Conservation (phyloP, 2,113 vertebrate species). For the Scortum barcoo region DNA sequence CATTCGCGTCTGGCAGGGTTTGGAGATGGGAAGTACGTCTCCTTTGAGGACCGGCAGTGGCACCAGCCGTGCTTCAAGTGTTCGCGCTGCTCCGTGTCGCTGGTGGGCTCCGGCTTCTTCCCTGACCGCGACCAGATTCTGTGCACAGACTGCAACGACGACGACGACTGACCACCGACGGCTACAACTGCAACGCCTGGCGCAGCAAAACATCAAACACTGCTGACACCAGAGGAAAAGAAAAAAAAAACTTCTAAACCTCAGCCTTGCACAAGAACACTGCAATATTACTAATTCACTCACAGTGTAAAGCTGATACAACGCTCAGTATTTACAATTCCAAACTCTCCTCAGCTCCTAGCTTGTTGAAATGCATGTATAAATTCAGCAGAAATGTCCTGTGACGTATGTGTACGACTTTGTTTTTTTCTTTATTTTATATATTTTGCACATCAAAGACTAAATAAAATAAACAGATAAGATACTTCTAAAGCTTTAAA, state of each 20-base stretch:
- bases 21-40: constrained; percentile 94
- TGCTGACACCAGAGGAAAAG: constrained; percentile 7
- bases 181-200: not conserved
- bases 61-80: constrained; percentile 98
- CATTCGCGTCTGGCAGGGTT: constrained; percentile 85
- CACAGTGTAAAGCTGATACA: constrained; percentile 19
- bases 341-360: constrained; percentile 5
- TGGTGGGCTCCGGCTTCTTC: constrained; percentile 96
- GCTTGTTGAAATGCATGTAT: constrained; percentile 45
- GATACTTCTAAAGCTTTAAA: not conserved
- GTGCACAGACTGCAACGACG: constrained; percentile 92
- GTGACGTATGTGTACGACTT: constrained; percentile 11
- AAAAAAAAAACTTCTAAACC: constrained; percentile 14
- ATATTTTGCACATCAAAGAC: constrained; percentile 49
- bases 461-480: constrained; percentile 26
- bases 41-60: constrained; percentile 97
- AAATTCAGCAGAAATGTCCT: constrained; percentile 38
- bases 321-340: constrained; percentile 47
- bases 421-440: constrained; percentile 17
- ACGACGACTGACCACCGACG: constrained; percentile 69
- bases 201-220: not conserved
- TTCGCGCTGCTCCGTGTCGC: constrained; percentile 90
- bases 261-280: constrained; percentile 52
- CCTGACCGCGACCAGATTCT: constrained; percentile 90
- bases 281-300: constrained; percentile 23